These are phyloP conservation scores for Brachionichthys hirsutus DNA, from an alignment of 2,113 vertebrate genomes.

Conservation along the genomic window DNA sequence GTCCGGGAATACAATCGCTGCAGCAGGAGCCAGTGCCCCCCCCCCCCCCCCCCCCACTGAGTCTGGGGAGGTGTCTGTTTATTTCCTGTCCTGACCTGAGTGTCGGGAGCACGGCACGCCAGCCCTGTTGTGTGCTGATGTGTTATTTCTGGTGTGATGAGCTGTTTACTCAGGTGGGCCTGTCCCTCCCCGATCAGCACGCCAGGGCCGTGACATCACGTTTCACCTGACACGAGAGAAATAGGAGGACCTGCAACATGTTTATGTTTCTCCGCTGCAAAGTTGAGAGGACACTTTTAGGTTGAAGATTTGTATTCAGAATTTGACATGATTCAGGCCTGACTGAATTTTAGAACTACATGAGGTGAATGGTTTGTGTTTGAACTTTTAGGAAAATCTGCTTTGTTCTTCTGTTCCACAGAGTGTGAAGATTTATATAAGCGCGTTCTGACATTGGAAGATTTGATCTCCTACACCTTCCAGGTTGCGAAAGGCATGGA, in stretches of 20 bases:
- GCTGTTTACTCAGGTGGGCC: conserved; percentile 79
- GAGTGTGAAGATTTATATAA: conserved; percentile 91
- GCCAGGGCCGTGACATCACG: conserved; percentile 30
- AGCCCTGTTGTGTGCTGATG: conserved; percentile 44
- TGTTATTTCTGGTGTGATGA: conserved; percentile 77
- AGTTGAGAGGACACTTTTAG: conserved; percentile 19
- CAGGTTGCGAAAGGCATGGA: conserved; percentile 97
- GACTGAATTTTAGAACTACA: too few relatives aligned
- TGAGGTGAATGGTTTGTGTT: too few relatives aligned
- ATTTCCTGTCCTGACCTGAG: conserved; percentile 63
- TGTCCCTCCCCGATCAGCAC: conserved; percentile 34
- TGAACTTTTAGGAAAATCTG: conserved; percentile 1
- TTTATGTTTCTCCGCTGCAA: conserved; percentile 29
- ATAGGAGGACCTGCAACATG: conserved; percentile 23
- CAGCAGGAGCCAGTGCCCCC: conserved; percentile 66
- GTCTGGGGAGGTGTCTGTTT: conserved; percentile 62
- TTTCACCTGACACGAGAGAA: conserved; percentile 57
- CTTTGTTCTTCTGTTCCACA: conserved; percentile 64
- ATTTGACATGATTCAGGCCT: background rate
- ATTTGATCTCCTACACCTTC: conserved; percentile 95
- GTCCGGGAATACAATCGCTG: conserved; percentile 68
- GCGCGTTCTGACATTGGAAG: conserved; percentile 86
- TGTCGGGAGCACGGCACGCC: conserved; percentile 25
- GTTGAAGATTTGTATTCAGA: conserved; percentile 3
- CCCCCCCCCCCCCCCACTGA: conserved; percentile 59